These are phyloP conservation scores for Bos indicus DNA, from an alignment of 2,113 vertebrate genomes.

Conservation along the genomic window DNA sequence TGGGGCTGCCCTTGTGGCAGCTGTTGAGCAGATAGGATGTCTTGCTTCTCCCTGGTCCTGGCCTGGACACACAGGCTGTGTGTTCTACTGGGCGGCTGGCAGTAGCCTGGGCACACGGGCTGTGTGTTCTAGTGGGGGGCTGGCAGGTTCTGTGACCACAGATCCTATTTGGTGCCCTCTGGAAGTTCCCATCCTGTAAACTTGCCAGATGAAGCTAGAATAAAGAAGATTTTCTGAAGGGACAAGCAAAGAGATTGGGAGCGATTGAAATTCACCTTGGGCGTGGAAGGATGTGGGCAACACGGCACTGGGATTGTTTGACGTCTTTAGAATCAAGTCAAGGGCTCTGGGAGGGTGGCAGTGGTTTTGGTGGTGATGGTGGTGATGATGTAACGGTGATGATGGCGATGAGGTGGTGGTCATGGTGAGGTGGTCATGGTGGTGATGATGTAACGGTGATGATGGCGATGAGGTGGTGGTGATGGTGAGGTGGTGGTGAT, in stretches of 20 bases:
- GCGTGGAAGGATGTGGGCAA: fast-evolving
- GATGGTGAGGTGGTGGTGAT: background rate
- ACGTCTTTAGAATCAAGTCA: background rate
- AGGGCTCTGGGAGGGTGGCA: background rate
- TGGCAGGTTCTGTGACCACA: background rate
- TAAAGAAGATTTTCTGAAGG: background rate
- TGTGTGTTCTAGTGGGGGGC: background rate
- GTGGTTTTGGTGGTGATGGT: background rate
- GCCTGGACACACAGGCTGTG: fast-evolving
- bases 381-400: background rate
- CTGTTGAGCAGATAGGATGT: background rate
- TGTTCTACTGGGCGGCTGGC: background rate
- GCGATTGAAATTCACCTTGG: fast-evolving
- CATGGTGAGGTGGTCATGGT: background rate
- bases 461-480: fast-evolving
- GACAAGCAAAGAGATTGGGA: background rate
- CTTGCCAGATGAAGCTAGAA: background rate
- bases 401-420: fast-evolving
- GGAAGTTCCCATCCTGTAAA: background rate
- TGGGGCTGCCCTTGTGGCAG: background rate
- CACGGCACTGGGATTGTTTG: fast-evolving
- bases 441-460: background rate
- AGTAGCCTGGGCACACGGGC: too few species aligned
- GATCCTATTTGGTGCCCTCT: background rate
- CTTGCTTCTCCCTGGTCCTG: background rate